These are phyloP conservation scores for Rhabdomys dilectus DNA, from an alignment of 2,113 vertebrate genomes.

Conservation along the genomic window DNA sequence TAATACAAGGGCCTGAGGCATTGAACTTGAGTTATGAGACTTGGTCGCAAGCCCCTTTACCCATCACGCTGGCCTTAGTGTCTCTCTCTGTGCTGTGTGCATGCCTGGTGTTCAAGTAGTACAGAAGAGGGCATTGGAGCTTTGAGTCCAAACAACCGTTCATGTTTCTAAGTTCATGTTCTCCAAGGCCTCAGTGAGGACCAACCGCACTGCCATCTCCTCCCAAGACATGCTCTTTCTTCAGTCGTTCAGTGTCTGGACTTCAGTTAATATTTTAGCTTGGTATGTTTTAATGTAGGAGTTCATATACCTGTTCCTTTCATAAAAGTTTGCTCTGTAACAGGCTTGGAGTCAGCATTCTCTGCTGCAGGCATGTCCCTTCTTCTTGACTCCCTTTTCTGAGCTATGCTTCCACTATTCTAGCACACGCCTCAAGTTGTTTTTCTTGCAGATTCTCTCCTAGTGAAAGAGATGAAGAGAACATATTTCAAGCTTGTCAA, in stretches of 20 bases:
- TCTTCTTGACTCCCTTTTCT: constrained; percentile 8
- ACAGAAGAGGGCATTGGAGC: neutral
- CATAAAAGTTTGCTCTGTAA: neutral
- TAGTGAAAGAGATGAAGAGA: constrained; percentile 37
- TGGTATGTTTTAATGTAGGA: neutral
- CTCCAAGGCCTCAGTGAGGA: neutral
- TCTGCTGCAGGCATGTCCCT: neutral
- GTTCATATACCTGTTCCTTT: neutral
- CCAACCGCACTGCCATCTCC: neutral
- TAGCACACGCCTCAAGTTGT: neutral
- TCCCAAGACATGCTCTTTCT: neutral
- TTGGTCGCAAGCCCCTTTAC: neutral
- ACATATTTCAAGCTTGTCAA: constrained; percentile 56
- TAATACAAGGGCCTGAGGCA: neutral
- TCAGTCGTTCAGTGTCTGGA: neutral
- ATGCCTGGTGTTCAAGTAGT: neutral
- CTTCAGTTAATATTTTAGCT: neutral
- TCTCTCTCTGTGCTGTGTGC: neutral
- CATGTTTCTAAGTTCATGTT: neutral
- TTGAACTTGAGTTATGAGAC: neutral
- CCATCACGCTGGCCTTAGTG: neutral
- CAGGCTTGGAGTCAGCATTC: neutral
- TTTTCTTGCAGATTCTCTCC: constrained; percentile 38
- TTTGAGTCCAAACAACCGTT: neutral
- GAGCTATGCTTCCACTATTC: constrained; percentile 18